Base-by-base conservation (phyloP, 2,797 vertebrate species). In the Sylvia borin region DNA sequence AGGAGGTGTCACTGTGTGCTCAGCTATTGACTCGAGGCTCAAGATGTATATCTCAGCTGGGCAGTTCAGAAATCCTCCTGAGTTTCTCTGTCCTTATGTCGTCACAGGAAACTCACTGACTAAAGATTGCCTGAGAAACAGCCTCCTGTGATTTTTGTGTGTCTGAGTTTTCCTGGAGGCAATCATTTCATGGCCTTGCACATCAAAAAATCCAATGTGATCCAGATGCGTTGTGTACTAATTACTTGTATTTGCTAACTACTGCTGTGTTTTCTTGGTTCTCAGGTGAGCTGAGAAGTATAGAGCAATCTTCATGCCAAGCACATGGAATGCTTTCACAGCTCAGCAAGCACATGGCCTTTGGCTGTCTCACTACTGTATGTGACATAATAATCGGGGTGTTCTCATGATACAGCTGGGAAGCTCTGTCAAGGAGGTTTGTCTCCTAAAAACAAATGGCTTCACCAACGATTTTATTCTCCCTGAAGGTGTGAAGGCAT, bases 1-100 rank as follows among this genome's bases (percentile, higher is more conserved):
- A 78, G 24, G 40, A 40, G 9, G 9, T 3, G 26, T 73, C 60
- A 34, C 34, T 13, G 11, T 0, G 0, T 25, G 38, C 24, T 53
- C 38, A 43, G 16, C 14, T 65, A 58, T 64, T 55, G 25, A 24
- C 34, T 72, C 3, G 5, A 48, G 47, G 17, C 17, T 87, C 34
- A 40, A 34, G 25, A 36, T 13, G 29, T 27, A 2, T 26, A 36
- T 45, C n/a, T 80, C 3, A 6, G 1, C 38, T 15, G 8, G 16
- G 17, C 20, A 60, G 12, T 26, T 67, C 61, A 13, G 31, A 79
- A 76, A 2, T 47, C 11, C n/a, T 54, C 78, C 72, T 90, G 17
- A 6, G 11, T 55, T 79, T 94, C n/a, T 13, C 20, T 48, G 29
- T 74, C 29, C 16, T 13, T 50, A 7, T 5, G 16, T 20, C 61